Evolutionary conservation across 1,140 invertebrate genomes (phyloP), one percentile per base, ranked within the genome.

Genomic region (Calycopis cecrops): DNA sequence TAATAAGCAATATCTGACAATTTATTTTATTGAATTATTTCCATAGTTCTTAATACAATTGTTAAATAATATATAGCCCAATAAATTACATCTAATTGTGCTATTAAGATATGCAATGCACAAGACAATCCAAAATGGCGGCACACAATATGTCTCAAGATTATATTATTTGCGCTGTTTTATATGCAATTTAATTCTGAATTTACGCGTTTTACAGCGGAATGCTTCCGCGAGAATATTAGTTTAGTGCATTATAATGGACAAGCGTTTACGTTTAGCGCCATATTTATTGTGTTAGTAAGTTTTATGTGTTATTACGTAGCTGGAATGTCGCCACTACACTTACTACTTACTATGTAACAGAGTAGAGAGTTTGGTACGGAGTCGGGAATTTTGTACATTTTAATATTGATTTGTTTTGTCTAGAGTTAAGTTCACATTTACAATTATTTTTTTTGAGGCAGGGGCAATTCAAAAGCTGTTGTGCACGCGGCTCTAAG

Each of bases 51-150:
- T 44, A 47, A 47, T 18, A 33, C 10, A 10, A 17, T 54, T 47
- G 38, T 44, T 54, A 44, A 42, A 35, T 28, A 42, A 54, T 54
- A 44, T 54, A 54, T 18, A 14, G 1, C 9, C 21, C 38, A 34
- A 48, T 63, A 34, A 53, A 34, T 9, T 49, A 57, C 38, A 60
- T 57, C 38, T 40, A 64, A 55, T 64, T 62, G 63, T 66, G 63
- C 60, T 62, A 58, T 63, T 49, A 59, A 66, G 59, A 57, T 66
- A 69, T 59, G 59, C 63, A 62, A 69, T 35, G 50, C 51, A 40
- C 34, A 40, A 40, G 52, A 53, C 52, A 53, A 53, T 37, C 33
- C 9, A 10, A 42, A 53, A 44, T 44, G 40, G 50, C n/a, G 50
- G 42, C 52, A 42, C n/a, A 21, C 33, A 35, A 50, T n/a, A 35